These are phyloP conservation scores for Felis catus DNA, from an alignment of 2,113 vertebrate genomes.

Conservation along the genomic window DNA sequence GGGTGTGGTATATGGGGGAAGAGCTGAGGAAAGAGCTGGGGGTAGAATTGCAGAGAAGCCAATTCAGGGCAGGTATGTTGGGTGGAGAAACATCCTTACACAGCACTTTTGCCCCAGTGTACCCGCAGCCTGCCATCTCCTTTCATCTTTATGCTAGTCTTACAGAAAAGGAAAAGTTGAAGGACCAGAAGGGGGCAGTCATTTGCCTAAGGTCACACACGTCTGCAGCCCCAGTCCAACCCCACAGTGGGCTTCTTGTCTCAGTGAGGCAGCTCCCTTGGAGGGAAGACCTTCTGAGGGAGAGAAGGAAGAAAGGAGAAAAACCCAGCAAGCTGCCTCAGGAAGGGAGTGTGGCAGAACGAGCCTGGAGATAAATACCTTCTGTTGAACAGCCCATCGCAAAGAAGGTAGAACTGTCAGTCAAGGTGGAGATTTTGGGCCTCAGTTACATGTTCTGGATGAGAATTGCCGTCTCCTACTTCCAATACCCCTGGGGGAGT, in stretches of 20 bases:
- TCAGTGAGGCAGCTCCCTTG: not conserved
- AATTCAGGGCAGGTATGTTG: not conserved
- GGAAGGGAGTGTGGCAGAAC: not conserved
- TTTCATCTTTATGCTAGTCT: not conserved
- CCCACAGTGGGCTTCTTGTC: not conserved
- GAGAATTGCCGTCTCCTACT: not conserved
- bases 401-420: not conserved
- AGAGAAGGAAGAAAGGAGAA: not conserved
- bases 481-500: not conserved
- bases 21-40: not conserved
- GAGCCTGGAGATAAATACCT: not conserved
- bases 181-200: not conserved
- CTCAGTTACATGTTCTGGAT: not conserved
- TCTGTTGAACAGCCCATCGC: not conserved
- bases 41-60: not conserved
- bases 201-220: not conserved
- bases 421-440: not conserved
- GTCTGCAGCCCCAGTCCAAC: not conserved
- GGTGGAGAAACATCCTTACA: not conserved
- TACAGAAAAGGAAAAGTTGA: conserved; percentile 13
- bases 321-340: not conserved
- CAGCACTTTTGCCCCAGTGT: not conserved
- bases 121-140: not conserved
- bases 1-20: not conserved
- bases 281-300: not conserved